Percentiles rank a stretch among this genome's conserved stretches.
These are phyloP conservation scores for Andrena trimmerana DNA, from an alignment of 2,888 invertebrate genomes.

Conservation along the genomic window DNA sequence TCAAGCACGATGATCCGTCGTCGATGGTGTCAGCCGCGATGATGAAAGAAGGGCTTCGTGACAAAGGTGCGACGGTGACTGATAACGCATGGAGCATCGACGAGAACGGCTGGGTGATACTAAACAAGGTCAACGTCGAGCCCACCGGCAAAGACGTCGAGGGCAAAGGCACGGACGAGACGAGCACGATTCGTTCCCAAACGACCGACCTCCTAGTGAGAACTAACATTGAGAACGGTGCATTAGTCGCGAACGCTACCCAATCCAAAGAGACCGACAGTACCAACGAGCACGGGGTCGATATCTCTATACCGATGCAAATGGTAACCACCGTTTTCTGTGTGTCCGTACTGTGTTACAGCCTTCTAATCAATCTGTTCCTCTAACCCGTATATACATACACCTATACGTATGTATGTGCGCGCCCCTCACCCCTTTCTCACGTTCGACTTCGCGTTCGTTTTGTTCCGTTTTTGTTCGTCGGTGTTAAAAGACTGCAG, in stretches of 20 bases:
- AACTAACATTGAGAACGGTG: conserved; percentile 73
- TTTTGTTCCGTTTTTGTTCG: conserved; percentile 46
- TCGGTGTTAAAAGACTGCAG: conserved; percentile 54
- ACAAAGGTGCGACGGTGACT: neutral
- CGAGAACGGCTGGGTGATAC: conserved; percentile 73
- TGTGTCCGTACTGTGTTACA: conserved; percentile 84
- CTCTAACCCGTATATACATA: conserved; percentile 72
- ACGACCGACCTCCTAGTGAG: conserved; percentile 69
- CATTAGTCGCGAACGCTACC: conserved; percentile 73
- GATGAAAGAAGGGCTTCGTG: neutral
- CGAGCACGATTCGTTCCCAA: conserved; percentile 71
- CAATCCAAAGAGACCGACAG: conserved; percentile 74
- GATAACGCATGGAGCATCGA: conserved; percentile 67
- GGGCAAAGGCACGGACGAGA: conserved; percentile 58
- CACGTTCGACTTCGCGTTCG: conserved; percentile 43
- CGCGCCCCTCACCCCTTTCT: neutral
- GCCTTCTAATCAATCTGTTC: conserved; percentile 84
- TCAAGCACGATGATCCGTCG: neutral
- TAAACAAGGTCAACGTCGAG: conserved; percentile 58
- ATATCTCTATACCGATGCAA: conserved; percentile 83
- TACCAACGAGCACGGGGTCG: conserved; percentile 70
- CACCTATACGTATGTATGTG: neutral
- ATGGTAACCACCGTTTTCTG: conserved; percentile 85
- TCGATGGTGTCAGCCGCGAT: neutral
- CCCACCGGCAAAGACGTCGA: conserved; percentile 54